Conservation (phyloP, 2,888 invertebrate species). For the Clepsis dumicolana region DNA sequence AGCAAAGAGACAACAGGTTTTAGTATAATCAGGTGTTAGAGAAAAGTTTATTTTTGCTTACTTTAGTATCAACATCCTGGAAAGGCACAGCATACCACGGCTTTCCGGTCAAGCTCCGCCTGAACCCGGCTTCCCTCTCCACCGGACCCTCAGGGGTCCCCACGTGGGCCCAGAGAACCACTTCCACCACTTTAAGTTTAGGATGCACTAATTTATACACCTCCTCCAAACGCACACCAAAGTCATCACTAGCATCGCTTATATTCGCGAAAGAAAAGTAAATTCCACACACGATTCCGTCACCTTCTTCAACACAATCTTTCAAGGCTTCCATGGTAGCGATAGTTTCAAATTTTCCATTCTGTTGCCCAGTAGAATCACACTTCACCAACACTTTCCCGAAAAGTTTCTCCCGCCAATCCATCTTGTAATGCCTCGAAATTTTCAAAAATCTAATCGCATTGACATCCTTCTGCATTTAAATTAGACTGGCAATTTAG, state of each 20-base stretch:
- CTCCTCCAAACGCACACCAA: conserved; percentile 87
- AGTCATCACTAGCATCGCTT: conserved; percentile 89
- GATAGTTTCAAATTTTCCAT: conserved; percentile 77
- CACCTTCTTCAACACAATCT: conserved; percentile 79
- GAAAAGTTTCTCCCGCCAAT: conserved; percentile 88
- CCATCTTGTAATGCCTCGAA: conserved; percentile 62
- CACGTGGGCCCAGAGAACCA: conserved; percentile 89
- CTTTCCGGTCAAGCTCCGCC: conserved; percentile 86
- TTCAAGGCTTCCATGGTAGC: conserved; percentile 77
- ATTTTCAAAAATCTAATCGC: conserved; percentile 34
- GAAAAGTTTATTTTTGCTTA: conserved; percentile 57
- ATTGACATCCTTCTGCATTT: conserved; percentile 39
- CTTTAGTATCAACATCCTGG: conserved; percentile 90
- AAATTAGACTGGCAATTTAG: conserved; percentile 23
- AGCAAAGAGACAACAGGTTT: too few relatives aligned
- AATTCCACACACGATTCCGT: conserved; percentile 86
- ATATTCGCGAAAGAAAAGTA: conserved; percentile 91
- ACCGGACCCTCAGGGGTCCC: conserved; percentile 86
- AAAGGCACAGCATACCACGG: conserved; percentile 91
- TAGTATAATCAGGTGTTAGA: neutral
- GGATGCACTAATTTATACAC: conserved; percentile 83
- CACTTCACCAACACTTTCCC: conserved; percentile 85
- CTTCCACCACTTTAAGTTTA: conserved; percentile 88
- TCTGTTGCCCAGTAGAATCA: conserved; percentile 71
- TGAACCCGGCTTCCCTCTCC: conserved; percentile 89